phyloP scores from a whole-genome alignment of 1,140 invertebrate species.

The Drosophila novamexicana region DNA sequence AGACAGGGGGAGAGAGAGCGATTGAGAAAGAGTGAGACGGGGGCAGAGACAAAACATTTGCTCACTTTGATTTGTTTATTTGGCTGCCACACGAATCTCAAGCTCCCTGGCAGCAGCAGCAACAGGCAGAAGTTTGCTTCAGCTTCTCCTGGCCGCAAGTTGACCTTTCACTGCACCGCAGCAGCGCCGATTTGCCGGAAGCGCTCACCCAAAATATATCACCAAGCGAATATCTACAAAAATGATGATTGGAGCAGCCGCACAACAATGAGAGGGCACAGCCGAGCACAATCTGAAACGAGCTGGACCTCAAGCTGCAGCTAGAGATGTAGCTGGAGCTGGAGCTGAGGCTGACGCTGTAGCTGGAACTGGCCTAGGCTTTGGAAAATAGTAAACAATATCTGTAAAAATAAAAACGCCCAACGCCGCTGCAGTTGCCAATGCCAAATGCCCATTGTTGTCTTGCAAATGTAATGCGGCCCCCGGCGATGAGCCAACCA shows the following conservation, averaged over 20 bases:
- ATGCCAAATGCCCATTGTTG: constrained; percentile 73
- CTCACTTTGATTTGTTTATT: constrained; percentile 81
- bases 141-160: constrained; percentile 70
- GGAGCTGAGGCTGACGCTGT: neutral
- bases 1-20: neutral
- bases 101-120: constrained; percentile 67
- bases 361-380: neutral
- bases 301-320: constrained; percentile 10
- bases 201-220: constrained; percentile 80
- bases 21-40: neutral
- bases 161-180: constrained; percentile 71
- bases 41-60: constrained; percentile 51
- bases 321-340: constrained; percentile 17
- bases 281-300: constrained; percentile 25
- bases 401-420: constrained; percentile 83
- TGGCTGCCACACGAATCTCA: constrained; percentile 68
- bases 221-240: constrained; percentile 77
- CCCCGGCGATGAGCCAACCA: constrained; percentile 31
- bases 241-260: constrained; percentile 61
- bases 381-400: constrained; percentile 73
- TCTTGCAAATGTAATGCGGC: constrained; percentile 75
- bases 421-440: constrained; percentile 66
- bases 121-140: constrained; percentile 51
- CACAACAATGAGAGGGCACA: constrained; percentile 56
- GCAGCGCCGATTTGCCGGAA: constrained; percentile 69